Conservation (phyloP, 2,797 vertebrate genomes). For the Caiman crocodilus region DNA sequence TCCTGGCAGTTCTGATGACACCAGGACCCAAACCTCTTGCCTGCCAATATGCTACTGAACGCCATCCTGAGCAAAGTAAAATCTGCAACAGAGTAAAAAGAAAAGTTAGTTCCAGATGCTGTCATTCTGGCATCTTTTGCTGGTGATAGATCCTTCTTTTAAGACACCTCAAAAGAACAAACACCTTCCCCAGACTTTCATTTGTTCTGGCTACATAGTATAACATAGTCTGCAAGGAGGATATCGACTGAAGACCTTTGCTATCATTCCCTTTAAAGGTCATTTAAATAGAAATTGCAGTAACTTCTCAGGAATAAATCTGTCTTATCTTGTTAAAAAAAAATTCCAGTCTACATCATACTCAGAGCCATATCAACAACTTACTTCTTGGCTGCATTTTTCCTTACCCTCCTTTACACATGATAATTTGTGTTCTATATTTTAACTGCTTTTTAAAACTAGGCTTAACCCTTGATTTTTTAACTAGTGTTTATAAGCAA, state of each 20-base stretch:
- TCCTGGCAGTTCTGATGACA: too few species aligned
- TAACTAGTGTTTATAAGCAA: not conserved
- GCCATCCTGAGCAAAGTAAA: too few species aligned
- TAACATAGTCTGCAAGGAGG: not conserved
- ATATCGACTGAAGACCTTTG: not conserved
- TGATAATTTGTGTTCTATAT: not conserved
- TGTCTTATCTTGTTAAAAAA: not conserved
- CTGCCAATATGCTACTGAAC: too few species aligned
- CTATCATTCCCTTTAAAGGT: not conserved
- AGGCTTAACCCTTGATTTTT: not conserved
- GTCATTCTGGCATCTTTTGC: constrained; percentile 50
- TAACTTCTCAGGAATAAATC: not conserved
- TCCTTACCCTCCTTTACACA: not conserved
- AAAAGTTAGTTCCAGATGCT: constrained; percentile 29
- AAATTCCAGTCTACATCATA: not conserved
- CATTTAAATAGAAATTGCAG: not conserved
- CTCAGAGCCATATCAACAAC: not conserved
- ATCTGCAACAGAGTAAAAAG: not conserved
- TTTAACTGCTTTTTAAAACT: not conserved
- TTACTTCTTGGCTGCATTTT: not conserved
- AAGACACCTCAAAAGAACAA: not conserved
- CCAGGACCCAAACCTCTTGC: too few species aligned
- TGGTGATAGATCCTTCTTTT: not conserved
- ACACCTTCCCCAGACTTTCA: fast-evolving
- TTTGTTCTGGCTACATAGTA: not conserved